Base-by-base conservation (phyloP, 1,140 invertebrate genomes). In the Aradophagus sp. region DNA sequence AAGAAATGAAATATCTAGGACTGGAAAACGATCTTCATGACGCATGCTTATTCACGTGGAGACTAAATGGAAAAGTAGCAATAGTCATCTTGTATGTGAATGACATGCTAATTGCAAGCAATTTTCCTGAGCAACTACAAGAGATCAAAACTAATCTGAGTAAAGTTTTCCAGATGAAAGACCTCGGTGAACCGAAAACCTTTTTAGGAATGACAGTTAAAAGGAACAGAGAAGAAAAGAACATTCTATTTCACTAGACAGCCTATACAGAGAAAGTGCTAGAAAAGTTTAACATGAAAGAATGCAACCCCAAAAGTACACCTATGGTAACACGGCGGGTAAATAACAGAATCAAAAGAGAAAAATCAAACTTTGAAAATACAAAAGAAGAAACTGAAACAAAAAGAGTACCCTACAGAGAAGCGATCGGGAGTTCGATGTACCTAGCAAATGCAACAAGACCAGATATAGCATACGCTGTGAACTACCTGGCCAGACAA, bases 381-480 rank as follows among this genome's bases (percentile, higher is more conserved):
- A 56, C 58, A 59, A 50, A 74, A 31, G 52, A 48, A 20, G 35
- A 27, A 32, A 38, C 8, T 14, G 39, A 63, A 39, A 73, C 39
- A 56, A 68, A 58, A 62, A 56, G 36, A 8, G 38, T 74, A 7
- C 70, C 70, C 14, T 83, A 74, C 52, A 53, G 73, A 62, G 74
- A 80, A 63, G 55, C 73, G 1, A 76, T 85, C 26, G 78, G 81
- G 12, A 45, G 75, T 20, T 47, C 85, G 11, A 47, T 85, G 32
- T 85, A 80, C 47, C 11, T 80, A 16, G 27, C 79, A 0, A 55
- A 75, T 12, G 67, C 56, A 20, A 82, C 82, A 8, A 53, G 82
- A 59, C 83, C 84, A 10, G 80, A 86, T 58, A 84, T 86, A 16
- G 36, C 72, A 2, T 84, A 68, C 74, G 71, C 78, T 6, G 75